Evolutionary conservation across 2,888 invertebrate species (phyloP).

Genomic region (Metellina segmentata): DNA sequence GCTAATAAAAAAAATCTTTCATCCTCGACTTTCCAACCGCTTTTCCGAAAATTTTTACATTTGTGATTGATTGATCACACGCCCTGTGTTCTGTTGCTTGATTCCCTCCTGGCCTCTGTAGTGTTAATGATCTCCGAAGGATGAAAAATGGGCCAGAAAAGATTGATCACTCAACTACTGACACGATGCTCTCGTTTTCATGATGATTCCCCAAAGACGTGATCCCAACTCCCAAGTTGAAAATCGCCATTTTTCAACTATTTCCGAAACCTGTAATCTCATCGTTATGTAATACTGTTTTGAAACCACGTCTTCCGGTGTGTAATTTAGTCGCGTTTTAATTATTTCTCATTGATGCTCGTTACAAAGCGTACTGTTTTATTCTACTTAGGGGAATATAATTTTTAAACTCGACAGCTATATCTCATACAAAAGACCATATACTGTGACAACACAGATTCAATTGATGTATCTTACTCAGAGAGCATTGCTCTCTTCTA

Average conservation of each 20-base stretch:
- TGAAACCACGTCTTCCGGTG: not conserved
- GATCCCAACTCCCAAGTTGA: constrained; percentile 8
- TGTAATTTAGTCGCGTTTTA: not conserved
- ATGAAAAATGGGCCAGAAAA: constrained; percentile 39
- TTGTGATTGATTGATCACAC: constrained; percentile 26
- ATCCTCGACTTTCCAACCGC: not conserved
- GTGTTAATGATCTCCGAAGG: constrained; percentile 48
- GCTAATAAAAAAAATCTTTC: constrained; percentile 1
- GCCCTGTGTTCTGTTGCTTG: constrained; percentile 37
- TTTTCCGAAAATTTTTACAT: constrained; percentile 29
- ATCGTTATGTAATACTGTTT: not conserved
- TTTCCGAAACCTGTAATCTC: not conserved
- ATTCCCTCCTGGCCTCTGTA: constrained; percentile 33
- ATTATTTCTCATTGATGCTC: no score
- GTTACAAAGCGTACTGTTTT: no score
- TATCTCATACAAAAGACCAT: no score
- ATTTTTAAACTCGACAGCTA: no score
- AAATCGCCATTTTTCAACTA: constrained; percentile 23
- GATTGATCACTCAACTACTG: constrained; percentile 23
- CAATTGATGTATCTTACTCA: no score
- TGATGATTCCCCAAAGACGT: constrained; percentile 31
- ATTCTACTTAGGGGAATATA: no score
- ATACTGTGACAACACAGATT: no score
- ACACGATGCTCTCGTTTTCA: constrained; percentile 32
- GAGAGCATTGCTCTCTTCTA: no score